phyloP scores from a whole-genome alignment of 2,888 invertebrate species.

The Synergus laeviventris region DNA sequence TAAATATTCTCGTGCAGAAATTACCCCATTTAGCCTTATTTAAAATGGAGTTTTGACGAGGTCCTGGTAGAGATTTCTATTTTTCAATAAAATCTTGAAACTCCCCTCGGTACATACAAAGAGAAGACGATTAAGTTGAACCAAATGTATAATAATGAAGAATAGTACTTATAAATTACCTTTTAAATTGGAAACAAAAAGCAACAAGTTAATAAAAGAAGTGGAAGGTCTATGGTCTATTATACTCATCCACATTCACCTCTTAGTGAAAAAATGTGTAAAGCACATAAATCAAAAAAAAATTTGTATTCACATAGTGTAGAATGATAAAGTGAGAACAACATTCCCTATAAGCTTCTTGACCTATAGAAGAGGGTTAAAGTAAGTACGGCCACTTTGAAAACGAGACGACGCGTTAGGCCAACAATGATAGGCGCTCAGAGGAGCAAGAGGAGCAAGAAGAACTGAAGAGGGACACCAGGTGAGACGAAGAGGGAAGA shows the following conservation, averaged over 20 bases:
- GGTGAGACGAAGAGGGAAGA: neutral
- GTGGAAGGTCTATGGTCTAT: neutral
- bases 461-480: neutral
- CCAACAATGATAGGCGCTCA: constrained; percentile 1
- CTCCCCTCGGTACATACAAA: too few species aligned
- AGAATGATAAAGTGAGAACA: constrained; percentile 25
- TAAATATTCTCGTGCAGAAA: too few species aligned
- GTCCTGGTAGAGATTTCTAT: too few species aligned
- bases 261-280: neutral
- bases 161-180: neutral
- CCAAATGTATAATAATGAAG: neutral
- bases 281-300: neutral
- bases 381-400: constrained; percentile 3
- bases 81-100: too few species aligned
- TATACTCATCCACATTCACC: neutral
- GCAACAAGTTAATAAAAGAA: neutral
- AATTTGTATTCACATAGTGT: constrained; percentile 4
- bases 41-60: too few species aligned
- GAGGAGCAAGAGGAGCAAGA: neutral
- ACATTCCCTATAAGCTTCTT: constrained; percentile 11
- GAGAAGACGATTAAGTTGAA: neutral
- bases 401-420: constrained; percentile 5
- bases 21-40: too few species aligned
- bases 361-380: constrained; percentile 1
- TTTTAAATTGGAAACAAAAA: neutral